A percentile compares a stretch with the other conserved stretches of the same genome.
These are phyloP conservation scores for Merops nubicus DNA, from an alignment of 2,113 vertebrate species.

Conservation along the genomic window DNA sequence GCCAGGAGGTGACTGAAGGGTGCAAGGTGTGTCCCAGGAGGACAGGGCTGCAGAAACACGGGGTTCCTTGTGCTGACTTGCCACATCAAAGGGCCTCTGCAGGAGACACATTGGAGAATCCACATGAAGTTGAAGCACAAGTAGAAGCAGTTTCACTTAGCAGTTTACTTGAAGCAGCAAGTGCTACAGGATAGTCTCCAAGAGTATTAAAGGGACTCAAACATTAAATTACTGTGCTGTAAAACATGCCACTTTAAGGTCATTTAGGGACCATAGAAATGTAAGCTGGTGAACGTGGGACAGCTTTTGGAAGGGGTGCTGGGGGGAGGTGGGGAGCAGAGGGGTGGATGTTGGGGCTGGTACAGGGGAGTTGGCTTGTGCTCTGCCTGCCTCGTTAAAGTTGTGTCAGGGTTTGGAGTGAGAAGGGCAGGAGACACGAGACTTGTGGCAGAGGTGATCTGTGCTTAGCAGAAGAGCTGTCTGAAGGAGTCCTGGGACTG, in stretches of 20 bases:
- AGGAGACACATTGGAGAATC: accelerated
- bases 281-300: background rate
- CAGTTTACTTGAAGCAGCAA: background rate
- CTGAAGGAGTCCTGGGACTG: background rate
- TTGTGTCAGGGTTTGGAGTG: background rate
- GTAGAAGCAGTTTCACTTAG: background rate
- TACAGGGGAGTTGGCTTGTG: background rate
- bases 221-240: accelerated
- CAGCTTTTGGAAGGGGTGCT: background rate
- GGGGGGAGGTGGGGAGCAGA: background rate
- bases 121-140: accelerated
- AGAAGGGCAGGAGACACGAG: background rate
- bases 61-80: background rate
- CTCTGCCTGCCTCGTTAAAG: background rate
- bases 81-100: accelerated
- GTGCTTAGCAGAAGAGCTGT: background rate
- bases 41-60: background rate
- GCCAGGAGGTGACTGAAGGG: background rate
- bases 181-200: background rate
- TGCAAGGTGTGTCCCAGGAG: background rate
- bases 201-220: background rate
- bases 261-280: background rate
- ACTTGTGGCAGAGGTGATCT: background rate
- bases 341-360: too few relatives aligned
- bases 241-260: background rate